phyloP scores from a whole-genome alignment of 2,888 invertebrate species.

The Scaptomyza flava region DNA sequence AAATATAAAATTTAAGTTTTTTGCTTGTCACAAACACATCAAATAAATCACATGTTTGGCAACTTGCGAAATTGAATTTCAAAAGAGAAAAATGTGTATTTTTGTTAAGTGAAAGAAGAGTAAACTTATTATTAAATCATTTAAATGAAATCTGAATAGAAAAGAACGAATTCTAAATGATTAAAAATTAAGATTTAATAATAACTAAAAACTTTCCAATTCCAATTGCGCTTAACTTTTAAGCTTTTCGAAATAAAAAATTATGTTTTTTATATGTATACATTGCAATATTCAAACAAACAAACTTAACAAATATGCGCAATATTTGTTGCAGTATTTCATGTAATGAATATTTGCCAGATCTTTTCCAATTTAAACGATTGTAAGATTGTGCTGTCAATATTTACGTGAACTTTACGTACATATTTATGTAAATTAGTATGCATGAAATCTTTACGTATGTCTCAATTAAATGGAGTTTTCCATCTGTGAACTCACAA shows the following conservation, averaged over 20 bases:
- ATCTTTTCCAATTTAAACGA: not conserved
- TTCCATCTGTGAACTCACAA: not conserved
- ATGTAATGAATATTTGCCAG: slow-evolving; percentile 7
- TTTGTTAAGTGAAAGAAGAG: not conserved
- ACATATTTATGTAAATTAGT: slow-evolving; percentile 1
- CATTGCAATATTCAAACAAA: not conserved
- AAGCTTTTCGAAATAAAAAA: too few species aligned
- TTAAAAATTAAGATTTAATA: too few species aligned
- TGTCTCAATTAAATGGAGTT: slow-evolving; percentile 15
- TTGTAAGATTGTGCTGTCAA: slow-evolving; percentile 1
- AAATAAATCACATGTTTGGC: not conserved
- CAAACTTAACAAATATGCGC: slow-evolving; percentile 5
- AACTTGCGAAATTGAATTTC: not conserved
- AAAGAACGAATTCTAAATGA: not conserved
- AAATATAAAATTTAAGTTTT: not conserved
- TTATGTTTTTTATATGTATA: too few species aligned
- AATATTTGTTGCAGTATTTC: slow-evolving; percentile 5
- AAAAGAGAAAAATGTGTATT: not conserved
- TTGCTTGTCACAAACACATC: not conserved
- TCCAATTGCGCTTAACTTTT: too few species aligned
- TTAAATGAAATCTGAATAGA: not conserved
- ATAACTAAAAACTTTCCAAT: too few species aligned
- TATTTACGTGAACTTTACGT: not conserved
- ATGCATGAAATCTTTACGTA: not conserved
- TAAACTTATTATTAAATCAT: not conserved